These are phyloP conservation scores for Pleuronectes platessa DNA, from an alignment of 2,113 vertebrate genomes.

Conservation along the genomic window DNA sequence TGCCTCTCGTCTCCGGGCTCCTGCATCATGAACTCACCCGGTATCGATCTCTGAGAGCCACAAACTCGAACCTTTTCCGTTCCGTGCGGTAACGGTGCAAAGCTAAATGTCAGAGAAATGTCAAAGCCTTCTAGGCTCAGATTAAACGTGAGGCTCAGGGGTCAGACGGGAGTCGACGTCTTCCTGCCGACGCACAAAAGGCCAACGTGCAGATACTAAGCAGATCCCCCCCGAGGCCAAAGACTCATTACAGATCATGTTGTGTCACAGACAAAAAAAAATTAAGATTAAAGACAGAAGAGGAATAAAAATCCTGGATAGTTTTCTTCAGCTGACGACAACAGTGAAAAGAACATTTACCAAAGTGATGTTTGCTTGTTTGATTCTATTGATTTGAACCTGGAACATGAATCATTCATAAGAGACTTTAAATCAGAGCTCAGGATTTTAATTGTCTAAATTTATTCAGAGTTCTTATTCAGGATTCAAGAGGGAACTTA, in stretches of 20 bases:
- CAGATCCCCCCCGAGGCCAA: not conserved
- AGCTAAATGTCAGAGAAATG: slow-evolving; percentile 71
- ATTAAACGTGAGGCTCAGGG: slow-evolving; percentile 45
- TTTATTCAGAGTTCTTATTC: not conserved
- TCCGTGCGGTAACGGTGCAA: slow-evolving; percentile 21
- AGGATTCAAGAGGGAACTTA: not conserved
- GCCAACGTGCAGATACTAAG: slow-evolving; percentile 22
- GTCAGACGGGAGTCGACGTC: slow-evolving; percentile 44
- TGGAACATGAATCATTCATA: not conserved
- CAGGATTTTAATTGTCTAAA: not conserved
- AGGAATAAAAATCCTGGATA: not conserved
- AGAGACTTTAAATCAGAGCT: not conserved
- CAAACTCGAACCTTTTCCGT: slow-evolving; percentile 17
- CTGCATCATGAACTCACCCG: slow-evolving; percentile 23
- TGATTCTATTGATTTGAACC: too few species aligned
- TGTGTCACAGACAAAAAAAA: not conserved
- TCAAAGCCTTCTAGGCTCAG: slow-evolving; percentile 62
- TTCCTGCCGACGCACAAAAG: slow-evolving; percentile 19
- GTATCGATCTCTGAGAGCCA: slow-evolving; percentile 41
- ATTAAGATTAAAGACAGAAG: not conserved
- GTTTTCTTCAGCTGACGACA: not conserved
- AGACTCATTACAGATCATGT: slow-evolving; percentile 3
- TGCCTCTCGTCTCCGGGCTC: not conserved
- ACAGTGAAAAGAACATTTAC: not conserved
- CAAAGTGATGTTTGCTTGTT: not conserved